phyloP scores from a whole-genome alignment of 2,888 invertebrate genomes.

The Cotesia congregata region DNA sequence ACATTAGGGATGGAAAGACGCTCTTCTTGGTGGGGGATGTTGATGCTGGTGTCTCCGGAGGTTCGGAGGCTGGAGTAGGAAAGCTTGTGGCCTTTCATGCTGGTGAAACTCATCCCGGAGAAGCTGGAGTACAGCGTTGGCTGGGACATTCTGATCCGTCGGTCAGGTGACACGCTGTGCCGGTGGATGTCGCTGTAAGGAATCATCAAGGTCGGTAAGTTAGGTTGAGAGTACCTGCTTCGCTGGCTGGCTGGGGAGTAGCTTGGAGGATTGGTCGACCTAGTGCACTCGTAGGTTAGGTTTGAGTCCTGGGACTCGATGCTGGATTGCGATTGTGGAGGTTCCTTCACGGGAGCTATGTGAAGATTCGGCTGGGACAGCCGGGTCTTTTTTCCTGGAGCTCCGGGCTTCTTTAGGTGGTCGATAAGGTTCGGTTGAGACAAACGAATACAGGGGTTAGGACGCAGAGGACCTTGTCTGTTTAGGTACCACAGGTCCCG shows the following conservation, averaged over 20 bases:
- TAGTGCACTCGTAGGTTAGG: slow-evolving; percentile 56
- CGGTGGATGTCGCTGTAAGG: slow-evolving; percentile 55
- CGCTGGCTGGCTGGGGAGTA: slow-evolving; percentile 65
- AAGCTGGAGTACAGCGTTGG: slow-evolving; percentile 62
- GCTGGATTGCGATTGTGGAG: slow-evolving; percentile 59
- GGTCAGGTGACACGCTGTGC: slow-evolving; percentile 52
- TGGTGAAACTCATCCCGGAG: slow-evolving; percentile 57
- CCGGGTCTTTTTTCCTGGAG: slow-evolving; percentile 57
- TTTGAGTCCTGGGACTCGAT: slow-evolving; percentile 62
- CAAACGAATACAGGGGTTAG: slow-evolving; percentile 64
- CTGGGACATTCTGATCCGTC: slow-evolving; percentile 64
- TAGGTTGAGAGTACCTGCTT: slow-evolving; percentile 65
- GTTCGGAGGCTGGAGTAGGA: slow-evolving; percentile 62
- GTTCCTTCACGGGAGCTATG: slow-evolving; percentile 56
- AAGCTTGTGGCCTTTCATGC: slow-evolving; percentile 56
- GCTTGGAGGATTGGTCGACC: slow-evolving; percentile 59
- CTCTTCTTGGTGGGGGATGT: slow-evolving; percentile 54
- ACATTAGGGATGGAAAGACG: slow-evolving; percentile 59
- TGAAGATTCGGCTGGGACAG: slow-evolving; percentile 65
- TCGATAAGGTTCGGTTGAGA: slow-evolving; percentile 66
- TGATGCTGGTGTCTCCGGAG: slow-evolving; percentile 61
- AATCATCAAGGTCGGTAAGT: slow-evolving; percentile 61
- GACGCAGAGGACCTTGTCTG: slow-evolving; percentile 63
- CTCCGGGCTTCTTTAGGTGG: slow-evolving; percentile 53
- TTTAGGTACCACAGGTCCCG: slow-evolving; percentile 72